Evolutionary conservation across 1,140 invertebrate genomes (phyloP).

Genomic region (Stegodyphus dumicola): DNA sequence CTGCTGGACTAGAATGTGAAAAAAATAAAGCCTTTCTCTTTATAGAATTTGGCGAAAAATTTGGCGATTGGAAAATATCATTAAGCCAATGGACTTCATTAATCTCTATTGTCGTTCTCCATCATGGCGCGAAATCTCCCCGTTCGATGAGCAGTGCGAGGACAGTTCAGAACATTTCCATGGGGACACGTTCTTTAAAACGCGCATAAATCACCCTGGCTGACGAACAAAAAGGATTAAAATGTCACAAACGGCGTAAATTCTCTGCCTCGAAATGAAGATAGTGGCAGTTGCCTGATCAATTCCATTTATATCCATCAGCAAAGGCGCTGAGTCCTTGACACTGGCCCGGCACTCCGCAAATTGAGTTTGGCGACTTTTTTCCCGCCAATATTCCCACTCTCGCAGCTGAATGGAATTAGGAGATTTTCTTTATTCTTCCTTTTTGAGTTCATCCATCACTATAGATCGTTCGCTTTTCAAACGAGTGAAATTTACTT

Average conservation of each 20-base stretch:
- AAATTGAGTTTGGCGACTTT: too few species aligned
- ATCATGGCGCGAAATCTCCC: background rate
- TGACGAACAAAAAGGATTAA: constrained; percentile 46
- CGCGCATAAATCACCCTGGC: constrained; percentile 31
- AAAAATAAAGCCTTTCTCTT: too few species aligned
- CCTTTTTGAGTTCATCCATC: too few species aligned
- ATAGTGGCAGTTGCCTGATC: constrained; percentile 30
- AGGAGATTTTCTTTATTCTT: too few species aligned
- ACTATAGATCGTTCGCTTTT: too few species aligned
- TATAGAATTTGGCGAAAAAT: too few species aligned
- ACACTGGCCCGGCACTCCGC: too few species aligned
- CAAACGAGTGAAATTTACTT: too few species aligned
- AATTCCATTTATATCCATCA: constrained; percentile 44
- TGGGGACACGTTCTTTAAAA: constrained; percentile 27
- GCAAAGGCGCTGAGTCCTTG: background rate
- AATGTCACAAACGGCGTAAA: constrained; percentile 43
- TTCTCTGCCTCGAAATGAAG: background rate
- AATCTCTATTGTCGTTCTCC: constrained; percentile 5
- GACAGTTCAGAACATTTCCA: constrained; percentile 15
- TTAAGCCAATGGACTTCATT: constrained; percentile 24
- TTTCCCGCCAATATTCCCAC: too few species aligned
- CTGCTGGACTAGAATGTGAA: too few species aligned
- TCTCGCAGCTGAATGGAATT: too few species aligned
- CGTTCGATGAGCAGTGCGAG: background rate
- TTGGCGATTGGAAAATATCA: constrained; percentile 20